Evolutionary conservation across 2,888 invertebrate species (phyloP).

Genomic region (Luperina nickerlii): DNA sequence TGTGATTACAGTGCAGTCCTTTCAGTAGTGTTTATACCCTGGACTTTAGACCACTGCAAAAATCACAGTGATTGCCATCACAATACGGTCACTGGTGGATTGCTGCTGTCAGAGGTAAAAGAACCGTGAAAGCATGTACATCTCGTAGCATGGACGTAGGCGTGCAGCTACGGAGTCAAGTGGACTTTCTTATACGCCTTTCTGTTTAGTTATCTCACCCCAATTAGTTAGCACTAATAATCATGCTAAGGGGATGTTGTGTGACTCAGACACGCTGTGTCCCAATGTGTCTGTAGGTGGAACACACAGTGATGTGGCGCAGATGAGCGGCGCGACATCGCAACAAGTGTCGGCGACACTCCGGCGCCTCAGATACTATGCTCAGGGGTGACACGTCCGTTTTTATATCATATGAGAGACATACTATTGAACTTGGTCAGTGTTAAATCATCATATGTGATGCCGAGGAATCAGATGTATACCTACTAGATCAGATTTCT

Average conservation of each 20-base stretch:
- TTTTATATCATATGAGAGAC: not conserved
- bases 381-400: conserved; percentile 35
- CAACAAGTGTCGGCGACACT: conserved; percentile 83
- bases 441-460: not conserved
- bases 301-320: conserved; percentile 37
- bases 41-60: not conserved
- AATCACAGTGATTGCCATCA: not conserved
- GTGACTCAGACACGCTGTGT: not conserved
- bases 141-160: not conserved
- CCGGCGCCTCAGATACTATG: conserved; percentile 74
- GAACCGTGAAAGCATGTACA: not conserved
- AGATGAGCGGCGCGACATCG: conserved; percentile 65
- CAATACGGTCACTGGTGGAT: not conserved
- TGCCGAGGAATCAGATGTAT: not conserved
- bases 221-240: not conserved
- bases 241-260: not conserved
- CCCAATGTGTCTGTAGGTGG: conserved; percentile 42
- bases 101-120: not conserved
- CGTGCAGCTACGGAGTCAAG: not conserved
- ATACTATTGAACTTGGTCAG: not conserved
- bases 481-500: not conserved
- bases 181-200: not conserved
- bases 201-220: not conserved
- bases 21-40: not conserved
- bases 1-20: not conserved